Evolutionary conservation across 1,140 invertebrate species (phyloP).

Genomic region (Eumeta japonica): DNA sequence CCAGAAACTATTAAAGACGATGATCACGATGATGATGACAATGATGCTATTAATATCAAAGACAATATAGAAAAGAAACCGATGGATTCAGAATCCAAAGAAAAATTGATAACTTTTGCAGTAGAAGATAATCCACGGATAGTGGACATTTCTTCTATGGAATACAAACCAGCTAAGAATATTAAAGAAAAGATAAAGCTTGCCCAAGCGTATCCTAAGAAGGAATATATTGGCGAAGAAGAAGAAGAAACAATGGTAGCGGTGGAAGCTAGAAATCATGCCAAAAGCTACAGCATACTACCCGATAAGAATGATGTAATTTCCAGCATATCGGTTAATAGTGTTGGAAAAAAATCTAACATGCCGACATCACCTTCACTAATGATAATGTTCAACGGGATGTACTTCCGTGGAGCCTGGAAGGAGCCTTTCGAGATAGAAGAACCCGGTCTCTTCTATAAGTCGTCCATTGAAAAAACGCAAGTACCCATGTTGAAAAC

Average conservation of each 20-base stretch:
- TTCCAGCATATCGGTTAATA: conserved; percentile 53
- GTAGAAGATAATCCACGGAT: conserved; percentile 52
- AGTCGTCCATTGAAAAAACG: conserved; percentile 57
- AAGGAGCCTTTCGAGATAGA: conserved; percentile 50
- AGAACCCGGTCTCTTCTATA: conserved; percentile 56
- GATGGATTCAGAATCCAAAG: conserved; percentile 29
- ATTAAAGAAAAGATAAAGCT: conserved; percentile 54
- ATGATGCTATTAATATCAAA: conserved; percentile 14
- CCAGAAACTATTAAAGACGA: conserved; percentile 29
- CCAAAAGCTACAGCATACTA: conserved; percentile 33
- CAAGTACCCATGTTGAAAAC: conserved; percentile 59
- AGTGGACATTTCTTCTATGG: conserved; percentile 31
- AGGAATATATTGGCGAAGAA: conserved; percentile 48
- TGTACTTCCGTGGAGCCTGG: conserved; percentile 63
- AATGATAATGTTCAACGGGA: conserved; percentile 66
- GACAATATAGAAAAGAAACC: conserved; percentile 23
- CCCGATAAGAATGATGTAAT: conserved; percentile 41
- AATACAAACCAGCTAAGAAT: conserved; percentile 51
- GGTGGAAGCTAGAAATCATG: conserved; percentile 59
- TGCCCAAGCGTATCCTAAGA: conserved; percentile 49
- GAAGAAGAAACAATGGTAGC: conserved; percentile 62
- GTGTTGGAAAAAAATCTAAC: conserved; percentile 42
- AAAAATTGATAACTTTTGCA: conserved; percentile 50
- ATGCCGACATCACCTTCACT: conserved; percentile 40
- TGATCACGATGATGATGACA: conserved; percentile 27